Evolutionary conservation across 2,797 vertebrate genomes (phyloP).

Genomic region (Denticeps clupeoides): DNA sequence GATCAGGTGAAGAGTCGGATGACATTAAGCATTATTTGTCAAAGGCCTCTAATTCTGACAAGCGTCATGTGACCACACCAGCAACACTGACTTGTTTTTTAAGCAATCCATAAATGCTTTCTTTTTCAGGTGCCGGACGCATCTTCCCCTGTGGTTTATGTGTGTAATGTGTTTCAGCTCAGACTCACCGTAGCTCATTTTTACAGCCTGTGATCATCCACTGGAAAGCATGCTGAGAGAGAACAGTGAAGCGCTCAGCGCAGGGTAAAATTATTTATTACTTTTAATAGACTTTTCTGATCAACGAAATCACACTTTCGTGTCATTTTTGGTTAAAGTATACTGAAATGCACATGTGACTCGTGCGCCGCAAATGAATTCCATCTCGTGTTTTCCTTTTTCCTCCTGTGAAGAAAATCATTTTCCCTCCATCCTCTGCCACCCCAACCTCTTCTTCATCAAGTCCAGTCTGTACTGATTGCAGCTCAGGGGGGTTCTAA

Average conservation of each 20-base stretch:
- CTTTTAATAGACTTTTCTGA: neutral
- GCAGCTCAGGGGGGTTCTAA: neutral
- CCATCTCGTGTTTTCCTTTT: neutral
- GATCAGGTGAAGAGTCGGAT: no score
- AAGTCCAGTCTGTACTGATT: neutral
- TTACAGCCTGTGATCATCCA: constrained; percentile 41
- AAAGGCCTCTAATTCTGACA: no score
- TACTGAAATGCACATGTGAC: neutral
- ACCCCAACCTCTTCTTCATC: constrained; percentile 6
- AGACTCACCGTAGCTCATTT: constrained; percentile 31
- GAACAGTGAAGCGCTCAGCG: constrained; percentile 15
- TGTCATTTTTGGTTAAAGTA: neutral
- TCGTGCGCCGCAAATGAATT: neutral
- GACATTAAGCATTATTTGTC: no score
- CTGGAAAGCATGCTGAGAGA: constrained; percentile 31
- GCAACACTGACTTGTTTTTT: neutral
- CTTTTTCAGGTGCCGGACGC: constrained; percentile 1
- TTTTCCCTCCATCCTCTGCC: constrained; percentile 3
- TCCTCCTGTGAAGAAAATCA: constrained; percentile 4
- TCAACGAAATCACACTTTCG: neutral
- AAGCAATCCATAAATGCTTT: neutral
- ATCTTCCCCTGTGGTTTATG: constrained; percentile 33
- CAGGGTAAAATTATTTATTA: neutral
- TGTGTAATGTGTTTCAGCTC: constrained; percentile 36
- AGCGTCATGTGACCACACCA: no score